Evolutionary conservation across 2,888 invertebrate species (phyloP).

Genomic region (Dynastes maya): DNA sequence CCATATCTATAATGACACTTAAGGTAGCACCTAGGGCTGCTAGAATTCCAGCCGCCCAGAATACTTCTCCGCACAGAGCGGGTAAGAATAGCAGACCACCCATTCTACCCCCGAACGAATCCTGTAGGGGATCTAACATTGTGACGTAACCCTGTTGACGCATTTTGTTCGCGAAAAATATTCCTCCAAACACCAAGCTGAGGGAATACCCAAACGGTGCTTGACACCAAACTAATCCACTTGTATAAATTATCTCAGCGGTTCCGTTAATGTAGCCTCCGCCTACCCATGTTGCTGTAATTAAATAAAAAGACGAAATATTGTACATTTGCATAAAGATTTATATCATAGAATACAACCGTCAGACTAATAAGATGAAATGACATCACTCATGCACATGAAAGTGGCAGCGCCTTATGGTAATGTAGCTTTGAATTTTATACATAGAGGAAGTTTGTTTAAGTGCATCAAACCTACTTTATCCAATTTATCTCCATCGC

Average conservation of each 20-base stretch:
- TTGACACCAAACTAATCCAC: constrained; percentile 96
- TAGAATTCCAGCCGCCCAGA: constrained; percentile 99
- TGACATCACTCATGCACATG: no score
- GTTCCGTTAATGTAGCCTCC: constrained; percentile 99
- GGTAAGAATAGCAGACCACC: constrained; percentile 97
- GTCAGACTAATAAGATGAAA: no score
- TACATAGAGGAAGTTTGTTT: no score
- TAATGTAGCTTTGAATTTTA: no score
- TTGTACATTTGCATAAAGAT: neutral
- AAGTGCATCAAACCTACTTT: neutral
- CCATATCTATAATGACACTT: constrained; percentile 97
- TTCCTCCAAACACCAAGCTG: constrained; percentile 95
- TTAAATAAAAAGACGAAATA: constrained; percentile 46
- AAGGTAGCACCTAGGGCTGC: constrained; percentile 97
- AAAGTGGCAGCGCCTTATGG: no score
- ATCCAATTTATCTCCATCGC: neutral
- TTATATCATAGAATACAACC: no score
- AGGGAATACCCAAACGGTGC: constrained; percentile 99
- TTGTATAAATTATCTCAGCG: constrained; percentile 95
- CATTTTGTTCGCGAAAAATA: constrained; percentile 99
- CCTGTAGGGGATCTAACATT: constrained; percentile 98
- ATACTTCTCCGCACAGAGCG: constrained; percentile 97
- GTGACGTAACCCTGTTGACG: constrained; percentile 97
- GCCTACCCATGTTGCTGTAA: constrained; percentile 98
- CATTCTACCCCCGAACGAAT: constrained; percentile 97